Percentiles rank a stretch among this genome's conserved stretches.
Evolutionary conservation across 2,888 invertebrate genomes (phyloP).

Genomic region (Machimus atricapillus): DNA sequence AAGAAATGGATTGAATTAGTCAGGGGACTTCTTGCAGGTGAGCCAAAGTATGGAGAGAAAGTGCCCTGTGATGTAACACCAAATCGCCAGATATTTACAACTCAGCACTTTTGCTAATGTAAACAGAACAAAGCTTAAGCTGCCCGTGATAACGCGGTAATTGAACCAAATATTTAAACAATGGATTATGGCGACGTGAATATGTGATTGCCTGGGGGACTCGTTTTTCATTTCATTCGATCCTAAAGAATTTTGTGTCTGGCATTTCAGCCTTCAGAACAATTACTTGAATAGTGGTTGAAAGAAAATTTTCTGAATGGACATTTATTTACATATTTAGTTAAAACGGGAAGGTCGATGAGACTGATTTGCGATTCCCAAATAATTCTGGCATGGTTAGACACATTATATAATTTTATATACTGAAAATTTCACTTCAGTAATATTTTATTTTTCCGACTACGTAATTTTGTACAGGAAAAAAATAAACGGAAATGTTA

Average conservation of each 20-base stretch:
- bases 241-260: not conserved
- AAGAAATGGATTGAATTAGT: conserved; percentile 72
- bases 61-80: not conserved
- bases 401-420: too few relatives aligned
- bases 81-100: not conserved
- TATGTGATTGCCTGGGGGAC: not conserved
- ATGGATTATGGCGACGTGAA: not conserved
- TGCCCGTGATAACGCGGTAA: not conserved
- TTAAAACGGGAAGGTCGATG: too few relatives aligned
- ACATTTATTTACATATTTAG: too few relatives aligned
- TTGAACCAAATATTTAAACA: not conserved
- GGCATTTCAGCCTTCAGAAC: not conserved
- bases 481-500: too few relatives aligned
- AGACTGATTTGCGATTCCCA: too few relatives aligned
- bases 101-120: not conserved
- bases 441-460: too few relatives aligned
- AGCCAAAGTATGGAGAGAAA: conserved; percentile 35
- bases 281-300: not conserved
- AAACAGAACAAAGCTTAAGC: not conserved
- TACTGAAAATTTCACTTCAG: too few relatives aligned
- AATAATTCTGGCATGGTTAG: too few relatives aligned
- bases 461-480: too few relatives aligned
- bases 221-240: not conserved
- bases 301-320: not conserved
- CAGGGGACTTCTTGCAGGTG: conserved; percentile 72